phyloP scores from a whole-genome alignment of 2,888 invertebrate species.

The Diplazon laetatorius region DNA sequence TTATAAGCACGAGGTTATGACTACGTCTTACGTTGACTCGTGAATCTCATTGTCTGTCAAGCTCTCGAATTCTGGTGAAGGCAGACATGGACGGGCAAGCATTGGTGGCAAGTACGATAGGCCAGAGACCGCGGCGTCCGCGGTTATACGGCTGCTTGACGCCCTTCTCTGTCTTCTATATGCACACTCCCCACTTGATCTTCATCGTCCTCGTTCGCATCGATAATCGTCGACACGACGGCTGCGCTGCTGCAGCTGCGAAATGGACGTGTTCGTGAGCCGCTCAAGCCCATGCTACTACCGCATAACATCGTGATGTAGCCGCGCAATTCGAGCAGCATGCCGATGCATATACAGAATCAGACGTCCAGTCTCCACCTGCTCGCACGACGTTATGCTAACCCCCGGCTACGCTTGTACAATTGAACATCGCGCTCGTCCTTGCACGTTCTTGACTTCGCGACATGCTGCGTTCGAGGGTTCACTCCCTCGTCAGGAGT shows the following conservation, averaged over 20 bases:
- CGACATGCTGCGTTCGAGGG: background rate
- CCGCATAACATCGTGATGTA: slow-evolving; percentile 52
- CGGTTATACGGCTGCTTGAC: slow-evolving; percentile 60
- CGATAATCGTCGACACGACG: slow-evolving; percentile 45
- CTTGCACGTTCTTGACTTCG: slow-evolving; percentile 1
- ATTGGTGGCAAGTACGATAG: slow-evolving; percentile 8
- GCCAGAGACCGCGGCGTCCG: slow-evolving; percentile 1
- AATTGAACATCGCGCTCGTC: slow-evolving; percentile 7
- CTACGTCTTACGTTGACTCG: background rate
- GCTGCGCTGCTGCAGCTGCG: slow-evolving; percentile 27
- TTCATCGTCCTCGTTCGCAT: slow-evolving; percentile 20
- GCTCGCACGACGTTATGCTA: slow-evolving; percentile 15
- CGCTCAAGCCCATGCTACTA: slow-evolving; percentile 32
- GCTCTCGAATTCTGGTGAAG: slow-evolving; percentile 6
- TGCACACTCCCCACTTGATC: slow-evolving; percentile 17
- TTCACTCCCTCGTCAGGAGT: background rate
- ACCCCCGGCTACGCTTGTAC: slow-evolving; percentile 9
- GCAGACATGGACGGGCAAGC: background rate
- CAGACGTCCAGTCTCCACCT: slow-evolving; percentile 7
- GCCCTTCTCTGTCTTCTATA: slow-evolving; percentile 17
- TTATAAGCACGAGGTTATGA: background rate
- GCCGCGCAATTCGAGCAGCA: slow-evolving; percentile 46
- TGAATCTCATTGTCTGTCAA: background rate
- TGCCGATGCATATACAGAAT: slow-evolving; percentile 29
- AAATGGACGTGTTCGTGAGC: slow-evolving; percentile 35